A percentile compares a stretch with the other conserved stretches of the same genome.
Conservation (phyloP, 2,113 vertebrate genomes). For the Polypterus senegalus region DNA sequence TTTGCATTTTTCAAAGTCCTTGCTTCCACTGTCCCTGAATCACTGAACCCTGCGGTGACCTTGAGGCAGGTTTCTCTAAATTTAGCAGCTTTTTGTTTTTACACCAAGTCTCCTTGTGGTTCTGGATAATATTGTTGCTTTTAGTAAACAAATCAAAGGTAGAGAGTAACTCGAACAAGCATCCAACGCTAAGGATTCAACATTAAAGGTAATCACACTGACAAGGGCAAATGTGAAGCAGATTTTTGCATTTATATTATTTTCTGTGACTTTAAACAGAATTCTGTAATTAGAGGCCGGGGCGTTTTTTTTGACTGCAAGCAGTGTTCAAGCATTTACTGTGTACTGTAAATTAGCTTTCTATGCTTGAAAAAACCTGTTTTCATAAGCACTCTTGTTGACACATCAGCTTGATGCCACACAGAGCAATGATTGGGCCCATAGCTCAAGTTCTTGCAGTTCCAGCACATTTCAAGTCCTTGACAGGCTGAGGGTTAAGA, state of each 20-base stretch:
- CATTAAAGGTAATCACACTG: slow-evolving; percentile 30
- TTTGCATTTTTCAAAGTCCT: too few relatives aligned
- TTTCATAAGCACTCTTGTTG: slow-evolving; percentile 77
- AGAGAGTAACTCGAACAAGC: slow-evolving; percentile 5
- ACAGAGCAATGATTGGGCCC: slow-evolving; percentile 68
- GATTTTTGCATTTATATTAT: slow-evolving; percentile 35
- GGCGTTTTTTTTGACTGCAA: slow-evolving; percentile 13
- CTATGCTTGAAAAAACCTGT: slow-evolving; percentile 67
- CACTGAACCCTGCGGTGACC: too few relatives aligned
- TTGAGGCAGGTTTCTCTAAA: too few relatives aligned
- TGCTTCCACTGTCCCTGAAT: too few relatives aligned
- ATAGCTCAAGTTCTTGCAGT: slow-evolving; percentile 54
- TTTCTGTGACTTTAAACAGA: slow-evolving; percentile 31
- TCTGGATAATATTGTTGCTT: slow-evolving; percentile 18
- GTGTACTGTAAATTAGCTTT: slow-evolving; percentile 72
- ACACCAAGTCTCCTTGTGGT: slow-evolving; percentile 13
- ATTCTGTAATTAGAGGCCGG: slow-evolving; percentile 26
- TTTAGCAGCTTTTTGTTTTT: slow-evolving; percentile 8
- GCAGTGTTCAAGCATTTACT: slow-evolving; percentile 52
- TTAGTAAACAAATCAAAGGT: slow-evolving; percentile 26
- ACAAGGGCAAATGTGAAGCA: slow-evolving; percentile 37
- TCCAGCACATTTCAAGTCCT: slow-evolving; percentile 79
- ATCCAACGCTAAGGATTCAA: slow-evolving; percentile 21
- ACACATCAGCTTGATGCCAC: slow-evolving; percentile 84
- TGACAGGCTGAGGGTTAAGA: slow-evolving; percentile 98